These are phyloP conservation scores for Syngnathus acus DNA, from an alignment of 2,797 vertebrate genomes.

Conservation along the genomic window DNA sequence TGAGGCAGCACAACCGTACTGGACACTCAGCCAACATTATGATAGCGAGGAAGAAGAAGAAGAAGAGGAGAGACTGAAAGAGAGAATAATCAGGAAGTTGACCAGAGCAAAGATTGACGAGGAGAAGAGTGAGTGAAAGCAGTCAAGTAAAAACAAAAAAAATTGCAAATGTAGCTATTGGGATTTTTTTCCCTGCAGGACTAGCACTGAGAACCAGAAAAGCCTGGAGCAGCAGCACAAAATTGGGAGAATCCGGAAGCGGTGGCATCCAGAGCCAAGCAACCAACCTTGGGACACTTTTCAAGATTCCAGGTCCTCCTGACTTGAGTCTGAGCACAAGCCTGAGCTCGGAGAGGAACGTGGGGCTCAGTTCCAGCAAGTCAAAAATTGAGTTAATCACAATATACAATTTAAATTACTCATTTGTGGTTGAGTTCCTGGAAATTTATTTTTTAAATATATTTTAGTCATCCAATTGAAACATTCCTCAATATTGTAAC, in stretches of 20 bases:
- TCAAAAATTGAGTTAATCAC: background rate
- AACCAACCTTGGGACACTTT: conserved; percentile 18
- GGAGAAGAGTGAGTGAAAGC: conserved; percentile 65
- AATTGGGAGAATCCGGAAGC: conserved; percentile 21
- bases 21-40: conserved; percentile 59
- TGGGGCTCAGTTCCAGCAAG: conserved; percentile 2
- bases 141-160: background rate
- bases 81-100: conserved; percentile 60
- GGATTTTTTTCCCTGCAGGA: conserved; percentile 51
- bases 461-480: background rate
- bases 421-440: background rate
- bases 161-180: background rate
- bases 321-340: background rate
- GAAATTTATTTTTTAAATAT: too few species aligned
- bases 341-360: background rate
- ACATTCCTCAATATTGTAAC: background rate
- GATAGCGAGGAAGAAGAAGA: conserved; percentile 34
- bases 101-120: conserved; percentile 65
- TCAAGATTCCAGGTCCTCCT: conserved; percentile 16
- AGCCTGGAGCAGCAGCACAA: conserved; percentile 62
- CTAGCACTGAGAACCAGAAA: conserved; percentile 60
- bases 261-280: conserved; percentile 18
- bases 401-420: background rate
- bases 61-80: conserved; percentile 63
- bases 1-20: conserved; percentile 61